Evolutionary conservation across 1,140 invertebrate genomes (phyloP), one percentile per base, ranked within the genome.

Genomic region (Aradophagus sp.): DNA sequence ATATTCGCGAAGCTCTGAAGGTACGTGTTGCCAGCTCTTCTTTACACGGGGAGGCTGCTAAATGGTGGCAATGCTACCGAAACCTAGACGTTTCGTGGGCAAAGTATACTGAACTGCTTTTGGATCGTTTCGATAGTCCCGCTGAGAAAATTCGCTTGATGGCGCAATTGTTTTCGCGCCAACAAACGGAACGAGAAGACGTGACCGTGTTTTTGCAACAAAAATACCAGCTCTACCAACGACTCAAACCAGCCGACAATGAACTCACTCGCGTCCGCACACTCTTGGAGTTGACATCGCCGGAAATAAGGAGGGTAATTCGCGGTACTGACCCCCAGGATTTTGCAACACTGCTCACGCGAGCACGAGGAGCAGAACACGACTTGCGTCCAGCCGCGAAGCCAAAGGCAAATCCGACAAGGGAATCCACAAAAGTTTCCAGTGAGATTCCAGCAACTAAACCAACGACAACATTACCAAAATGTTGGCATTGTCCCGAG

Each of bases 401-500:
- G 3, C 14, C 11, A 23, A 42, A 15, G 20, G 12, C 6, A 0
- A 0, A 12, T 10, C 34, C 14, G 7, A 17, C 1, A 1, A n/a
- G 16, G 6, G 8, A 36, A 36, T 36, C 6, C 6, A n/a, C 12
- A n/a, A 17, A 2, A n/a, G 1, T 6, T 5, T 2, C 13, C 11
- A 34, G 11, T 2, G 2, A 16, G 17, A 13, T n/a, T 5, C 7
- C 14, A 1, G 12, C 1, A 11, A 36, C 14, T 17, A 4, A 16
- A 16, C 1, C 5, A 8, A 0, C 34, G 2, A 16, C 8, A 17
- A 16, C 7, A 12, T 29, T 44, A 29, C 41, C 41, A 5, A 10
- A 11, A 1, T 77, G 68, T 29, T 74, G 62, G 59, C 42, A 63
- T 47, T 77, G 73, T 19, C 75, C 73, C 0, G 75, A 31, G 8